phyloP scores from a whole-genome alignment of 1,140 invertebrate genomes.

The Oedothorax gibbosus region DNA sequence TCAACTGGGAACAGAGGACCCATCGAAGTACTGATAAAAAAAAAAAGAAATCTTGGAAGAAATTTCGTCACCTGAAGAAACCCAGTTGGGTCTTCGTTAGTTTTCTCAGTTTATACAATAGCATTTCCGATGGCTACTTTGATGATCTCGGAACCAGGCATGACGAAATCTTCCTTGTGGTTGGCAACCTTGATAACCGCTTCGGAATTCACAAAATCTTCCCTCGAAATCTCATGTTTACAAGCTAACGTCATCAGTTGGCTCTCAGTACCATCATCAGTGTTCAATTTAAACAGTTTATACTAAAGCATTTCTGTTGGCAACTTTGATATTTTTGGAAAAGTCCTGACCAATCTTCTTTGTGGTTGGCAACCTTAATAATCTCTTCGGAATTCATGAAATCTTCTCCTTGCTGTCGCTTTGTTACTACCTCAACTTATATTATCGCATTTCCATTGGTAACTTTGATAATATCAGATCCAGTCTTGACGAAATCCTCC shows the following conservation, averaged over 20 bases:
- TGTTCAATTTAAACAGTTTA: neutral
- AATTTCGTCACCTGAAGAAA: no score
- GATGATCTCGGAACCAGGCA: no score
- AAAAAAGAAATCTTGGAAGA: no score
- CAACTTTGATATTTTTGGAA: no score
- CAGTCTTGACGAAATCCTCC: neutral
- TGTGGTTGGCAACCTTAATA: slow-evolving; percentile 7
- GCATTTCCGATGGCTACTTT: neutral
- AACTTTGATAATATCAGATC: slow-evolving; percentile 11
- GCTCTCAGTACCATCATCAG: slow-evolving; percentile 18
- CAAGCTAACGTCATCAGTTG: neutral
- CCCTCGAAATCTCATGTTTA: neutral
- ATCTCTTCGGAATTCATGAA: slow-evolving; percentile 22
- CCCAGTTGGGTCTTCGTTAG: no score
- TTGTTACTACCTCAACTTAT: no score
- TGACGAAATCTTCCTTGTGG: neutral
- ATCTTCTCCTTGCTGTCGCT: no score
- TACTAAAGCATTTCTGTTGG: neutral
- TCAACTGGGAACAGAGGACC: no score
- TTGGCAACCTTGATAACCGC: slow-evolving; percentile 19
- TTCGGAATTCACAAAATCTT: neutral
- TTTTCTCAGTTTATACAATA: no score
- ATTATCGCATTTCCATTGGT: slow-evolving; percentile 27
- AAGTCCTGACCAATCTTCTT: neutral
- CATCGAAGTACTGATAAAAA: no score